Percentiles rank a stretch among this genome's conserved stretches.
phyloP scores from a whole-genome alignment of 2,113 vertebrate genomes.

The Arothron firmamentum region DNA sequence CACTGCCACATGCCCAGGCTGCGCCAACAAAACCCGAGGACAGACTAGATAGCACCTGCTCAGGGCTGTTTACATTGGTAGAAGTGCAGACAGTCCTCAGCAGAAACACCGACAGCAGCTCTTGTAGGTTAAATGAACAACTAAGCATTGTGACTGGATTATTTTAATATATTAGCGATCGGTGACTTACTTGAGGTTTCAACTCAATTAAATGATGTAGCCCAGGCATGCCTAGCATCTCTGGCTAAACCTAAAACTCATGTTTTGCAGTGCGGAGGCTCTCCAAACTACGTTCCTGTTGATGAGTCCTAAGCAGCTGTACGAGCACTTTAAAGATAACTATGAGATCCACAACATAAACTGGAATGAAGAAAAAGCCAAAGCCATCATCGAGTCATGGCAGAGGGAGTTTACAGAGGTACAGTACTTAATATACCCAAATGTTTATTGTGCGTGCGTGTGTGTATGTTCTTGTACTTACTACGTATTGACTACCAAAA shows the following conservation, averaged over 20 bases:
- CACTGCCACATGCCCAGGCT: slow-evolving; percentile 14
- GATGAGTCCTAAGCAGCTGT: slow-evolving; percentile 97
- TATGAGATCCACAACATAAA: slow-evolving; percentile 98
- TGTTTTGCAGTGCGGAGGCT: slow-evolving; percentile 85
- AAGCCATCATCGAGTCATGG: slow-evolving; percentile 92
- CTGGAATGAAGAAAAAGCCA: slow-evolving; percentile 94
- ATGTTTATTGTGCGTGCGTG: no score
- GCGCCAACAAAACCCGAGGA: slow-evolving; percentile 57
- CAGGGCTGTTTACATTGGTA: slow-evolving; percentile 53
- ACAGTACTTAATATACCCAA: background rate
- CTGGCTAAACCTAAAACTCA: slow-evolving; percentile 10
- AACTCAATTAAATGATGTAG: background rate
- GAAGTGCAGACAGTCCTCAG: slow-evolving; percentile 34
- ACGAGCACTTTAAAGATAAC: slow-evolving; percentile 96
- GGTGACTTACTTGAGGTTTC: slow-evolving; percentile 3
- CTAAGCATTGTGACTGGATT: slow-evolving; percentile 15
- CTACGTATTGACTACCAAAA: no score
- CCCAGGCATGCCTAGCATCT: background rate
- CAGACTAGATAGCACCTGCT: slow-evolving; percentile 64
- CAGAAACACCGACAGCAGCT: slow-evolving; percentile 21
- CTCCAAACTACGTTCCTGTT: slow-evolving; percentile 97
- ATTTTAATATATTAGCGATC: slow-evolving; percentile 7
- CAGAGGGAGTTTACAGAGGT: slow-evolving; percentile 98
- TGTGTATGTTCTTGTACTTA: no score
- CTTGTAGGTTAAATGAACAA: slow-evolving; percentile 8